Evolutionary conservation across 2,888 invertebrate species (phyloP).

Genomic region (Megaustenia siamemsis): DNA sequence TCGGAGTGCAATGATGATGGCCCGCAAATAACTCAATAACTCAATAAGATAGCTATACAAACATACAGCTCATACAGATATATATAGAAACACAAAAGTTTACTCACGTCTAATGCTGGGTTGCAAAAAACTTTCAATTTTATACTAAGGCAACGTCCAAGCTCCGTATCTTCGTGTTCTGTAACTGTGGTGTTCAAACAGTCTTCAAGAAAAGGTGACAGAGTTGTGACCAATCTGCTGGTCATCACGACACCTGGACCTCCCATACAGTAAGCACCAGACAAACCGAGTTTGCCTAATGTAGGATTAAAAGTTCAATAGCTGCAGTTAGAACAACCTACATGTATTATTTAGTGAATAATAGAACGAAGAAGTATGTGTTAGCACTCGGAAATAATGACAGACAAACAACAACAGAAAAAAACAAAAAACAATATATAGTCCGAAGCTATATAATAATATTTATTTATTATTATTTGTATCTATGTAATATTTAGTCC

Average conservation of each 20-base stretch:
- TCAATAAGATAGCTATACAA: background rate
- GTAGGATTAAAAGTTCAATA: no score
- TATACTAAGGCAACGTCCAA: slow-evolving; percentile 94
- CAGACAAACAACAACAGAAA: no score
- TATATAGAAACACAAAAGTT: background rate
- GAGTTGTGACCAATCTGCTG: slow-evolving; percentile 87
- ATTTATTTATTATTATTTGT: no score
- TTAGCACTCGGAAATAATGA: no score
- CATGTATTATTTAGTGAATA: no score
- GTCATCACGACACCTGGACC: slow-evolving; percentile 96
- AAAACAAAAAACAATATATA: no score
- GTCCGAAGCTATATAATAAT: no score
- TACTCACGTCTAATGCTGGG: slow-evolving; percentile 86
- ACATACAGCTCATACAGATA: background rate
- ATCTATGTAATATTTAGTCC: no score
- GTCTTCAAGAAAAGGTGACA: slow-evolving; percentile 91
- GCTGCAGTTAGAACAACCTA: no score
- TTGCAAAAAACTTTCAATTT: slow-evolving; percentile 96
- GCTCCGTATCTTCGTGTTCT: slow-evolving; percentile 97
- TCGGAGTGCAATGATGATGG: no score
- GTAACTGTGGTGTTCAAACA: slow-evolving; percentile 94
- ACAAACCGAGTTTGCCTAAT: slow-evolving; percentile 36
- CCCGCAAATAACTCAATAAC: no score
- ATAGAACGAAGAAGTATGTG: no score
- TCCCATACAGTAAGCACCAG: slow-evolving; percentile 94